phyloP scores from a whole-genome alignment of 2,888 invertebrate species.

The Zootermopsis nevadensis region DNA sequence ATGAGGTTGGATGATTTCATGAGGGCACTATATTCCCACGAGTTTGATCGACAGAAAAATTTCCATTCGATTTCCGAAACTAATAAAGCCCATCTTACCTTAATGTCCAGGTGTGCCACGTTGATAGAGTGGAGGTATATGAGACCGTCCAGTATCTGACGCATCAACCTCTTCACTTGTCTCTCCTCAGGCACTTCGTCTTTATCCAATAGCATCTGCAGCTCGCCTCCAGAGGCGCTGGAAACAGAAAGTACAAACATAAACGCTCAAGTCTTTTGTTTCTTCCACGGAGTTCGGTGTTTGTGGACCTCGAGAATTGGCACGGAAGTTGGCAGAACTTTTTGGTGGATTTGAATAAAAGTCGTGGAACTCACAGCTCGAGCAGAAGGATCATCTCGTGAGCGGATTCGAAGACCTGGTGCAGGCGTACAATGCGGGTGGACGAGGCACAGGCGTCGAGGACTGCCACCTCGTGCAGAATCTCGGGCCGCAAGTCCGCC shows the following conservation, averaged over 20 bases:
- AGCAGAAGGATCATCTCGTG: slow-evolving; percentile 71
- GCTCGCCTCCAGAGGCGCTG: slow-evolving; percentile 72
- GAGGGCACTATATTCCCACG: too few relatives aligned
- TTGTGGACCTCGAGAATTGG: too few relatives aligned
- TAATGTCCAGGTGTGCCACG: slow-evolving; percentile 73
- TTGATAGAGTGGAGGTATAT: slow-evolving; percentile 70
- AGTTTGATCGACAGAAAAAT: too few relatives aligned
- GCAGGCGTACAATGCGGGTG: slow-evolving; percentile 68
- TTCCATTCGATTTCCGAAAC: too few relatives aligned
- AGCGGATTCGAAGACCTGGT: slow-evolving; percentile 70
- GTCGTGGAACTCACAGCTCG: slow-evolving; percentile 69
- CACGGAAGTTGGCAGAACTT: too few relatives aligned
- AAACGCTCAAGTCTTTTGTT: neutral
- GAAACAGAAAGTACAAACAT: neutral
- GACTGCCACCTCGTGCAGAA: slow-evolving; percentile 67
- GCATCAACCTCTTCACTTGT: slow-evolving; percentile 67
- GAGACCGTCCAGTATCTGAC: slow-evolving; percentile 70
- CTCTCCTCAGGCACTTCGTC: slow-evolving; percentile 67
- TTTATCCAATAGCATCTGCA: slow-evolving; percentile 69
- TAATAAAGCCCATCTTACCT: slow-evolving; percentile 65
- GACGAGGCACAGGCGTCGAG: slow-evolving; percentile 67
- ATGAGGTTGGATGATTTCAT: too few relatives aligned
- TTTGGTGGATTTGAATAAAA: neutral
- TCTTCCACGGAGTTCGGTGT: too few relatives aligned
- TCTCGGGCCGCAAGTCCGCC: slow-evolving; percentile 66